Percentiles rank a stretch among this genome's conserved stretches.
Conservation (phyloP, 2,797 vertebrate species). For the Hoplostethus atlanticus region DNA sequence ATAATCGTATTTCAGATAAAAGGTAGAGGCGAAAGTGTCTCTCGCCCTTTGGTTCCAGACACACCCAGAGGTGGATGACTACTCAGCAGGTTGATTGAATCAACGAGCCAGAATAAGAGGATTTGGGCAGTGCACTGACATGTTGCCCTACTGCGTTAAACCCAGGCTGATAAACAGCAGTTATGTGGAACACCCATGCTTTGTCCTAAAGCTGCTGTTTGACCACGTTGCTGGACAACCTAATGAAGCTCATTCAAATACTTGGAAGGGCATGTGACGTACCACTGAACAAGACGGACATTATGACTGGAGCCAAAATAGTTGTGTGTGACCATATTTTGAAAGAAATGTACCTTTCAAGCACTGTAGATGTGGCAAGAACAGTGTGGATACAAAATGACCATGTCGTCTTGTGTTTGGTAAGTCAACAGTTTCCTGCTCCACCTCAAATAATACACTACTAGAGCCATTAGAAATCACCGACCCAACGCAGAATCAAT, state of each 20-base stretch:
- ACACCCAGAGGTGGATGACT: not conserved
- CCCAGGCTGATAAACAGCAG: conserved; percentile 1
- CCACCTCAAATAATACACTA: not conserved
- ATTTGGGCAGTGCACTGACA: not conserved
- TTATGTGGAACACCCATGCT: not conserved
- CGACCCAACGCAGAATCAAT: conserved; percentile 17
- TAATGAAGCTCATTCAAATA: no score
- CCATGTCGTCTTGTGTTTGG: not conserved
- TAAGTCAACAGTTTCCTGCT: conserved; percentile 30
- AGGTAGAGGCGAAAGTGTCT: not conserved
- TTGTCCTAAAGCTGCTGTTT: no score
- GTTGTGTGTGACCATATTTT: no score
- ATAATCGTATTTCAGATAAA: not conserved
- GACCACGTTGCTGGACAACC: no score
- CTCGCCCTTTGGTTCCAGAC: not conserved
- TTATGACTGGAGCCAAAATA: no score
- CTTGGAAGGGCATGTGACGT: no score
- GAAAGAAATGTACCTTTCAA: no score
- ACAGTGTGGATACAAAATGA: conserved; percentile 1
- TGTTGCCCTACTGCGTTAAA: not conserved
- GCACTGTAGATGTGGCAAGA: not conserved
- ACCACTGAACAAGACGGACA: no score
- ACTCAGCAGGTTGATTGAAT: not conserved
- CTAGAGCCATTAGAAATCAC: conserved; percentile 14
- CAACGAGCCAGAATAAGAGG: not conserved